Evolutionary conservation across 2,797 vertebrate genomes (phyloP).

Genomic region (Tenualosa thibaudeaui): DNA sequence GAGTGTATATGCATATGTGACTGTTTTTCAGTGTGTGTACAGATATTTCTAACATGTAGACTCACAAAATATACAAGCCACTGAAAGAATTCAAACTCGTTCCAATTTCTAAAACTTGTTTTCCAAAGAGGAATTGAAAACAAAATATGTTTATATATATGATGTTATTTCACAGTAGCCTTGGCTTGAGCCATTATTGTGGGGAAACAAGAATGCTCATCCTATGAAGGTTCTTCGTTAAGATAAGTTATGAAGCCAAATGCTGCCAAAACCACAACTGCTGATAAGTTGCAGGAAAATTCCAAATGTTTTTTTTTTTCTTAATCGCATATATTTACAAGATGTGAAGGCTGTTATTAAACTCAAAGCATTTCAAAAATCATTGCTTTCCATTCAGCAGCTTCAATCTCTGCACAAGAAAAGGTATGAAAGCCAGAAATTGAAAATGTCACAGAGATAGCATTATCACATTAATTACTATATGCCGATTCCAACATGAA

Average conservation of each 20-base stretch:
- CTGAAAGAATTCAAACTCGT: no score
- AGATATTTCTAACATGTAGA: background rate
- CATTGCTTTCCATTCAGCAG: no score
- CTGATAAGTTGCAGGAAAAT: background rate
- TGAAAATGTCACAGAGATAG: no score
- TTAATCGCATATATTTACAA: background rate
- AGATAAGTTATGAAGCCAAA: background rate
- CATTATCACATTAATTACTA: background rate
- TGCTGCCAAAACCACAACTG: background rate
- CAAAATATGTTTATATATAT: background rate
- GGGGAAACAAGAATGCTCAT: background rate
- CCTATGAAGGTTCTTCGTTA: background rate
- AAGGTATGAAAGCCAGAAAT: no score
- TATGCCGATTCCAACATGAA: background rate
- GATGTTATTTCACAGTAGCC: background rate
- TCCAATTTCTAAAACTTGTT: no score
- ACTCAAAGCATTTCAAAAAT: background rate
- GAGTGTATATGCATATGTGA: background rate
- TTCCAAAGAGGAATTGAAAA: background rate
- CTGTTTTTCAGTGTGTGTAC: background rate
- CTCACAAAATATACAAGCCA: background rate
- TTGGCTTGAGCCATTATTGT: background rate
- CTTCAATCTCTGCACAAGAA: no score
- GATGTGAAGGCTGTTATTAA: background rate
- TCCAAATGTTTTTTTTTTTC: background rate